Evolutionary conservation across 2,797 vertebrate genomes (phyloP).

Genomic region (Poecilia gillii): DNA sequence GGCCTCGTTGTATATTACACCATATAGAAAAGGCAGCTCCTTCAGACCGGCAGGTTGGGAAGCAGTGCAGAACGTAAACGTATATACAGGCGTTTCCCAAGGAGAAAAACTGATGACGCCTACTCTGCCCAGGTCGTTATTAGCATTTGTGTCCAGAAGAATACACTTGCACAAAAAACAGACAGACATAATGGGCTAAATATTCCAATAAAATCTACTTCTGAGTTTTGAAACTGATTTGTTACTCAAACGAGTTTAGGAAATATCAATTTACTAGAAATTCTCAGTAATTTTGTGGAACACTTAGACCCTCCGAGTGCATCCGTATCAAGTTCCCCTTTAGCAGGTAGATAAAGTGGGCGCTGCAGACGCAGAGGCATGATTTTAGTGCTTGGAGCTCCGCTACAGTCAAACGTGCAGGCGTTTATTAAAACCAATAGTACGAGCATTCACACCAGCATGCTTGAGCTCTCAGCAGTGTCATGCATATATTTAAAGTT

Average conservation of each 20-base stretch:
- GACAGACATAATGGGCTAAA: constrained; percentile 14
- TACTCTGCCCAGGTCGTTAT: constrained; percentile 55
- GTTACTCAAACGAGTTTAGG: constrained; percentile 8
- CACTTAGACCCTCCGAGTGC: constrained; percentile 29
- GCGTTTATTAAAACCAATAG: constrained; percentile 56
- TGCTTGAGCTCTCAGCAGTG: constrained; percentile 67
- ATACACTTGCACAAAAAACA: constrained; percentile 11
- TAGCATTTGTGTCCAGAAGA: constrained; percentile 52
- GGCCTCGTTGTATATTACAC: constrained; percentile 31
- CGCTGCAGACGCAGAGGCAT: constrained; percentile 21
- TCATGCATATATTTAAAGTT: constrained; percentile 60
- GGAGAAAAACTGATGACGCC: constrained; percentile 39
- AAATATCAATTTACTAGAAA: not conserved
- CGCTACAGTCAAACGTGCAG: constrained; percentile 52
- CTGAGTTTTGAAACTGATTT: not conserved
- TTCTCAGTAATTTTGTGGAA: constrained; percentile 19
- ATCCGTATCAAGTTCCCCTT: constrained; percentile 21
- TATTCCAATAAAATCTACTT: constrained; percentile 10
- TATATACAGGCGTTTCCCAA: constrained; percentile 48
- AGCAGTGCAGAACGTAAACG: constrained; percentile 48
- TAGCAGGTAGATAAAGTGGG: constrained; percentile 41
- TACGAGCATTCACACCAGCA: constrained; percentile 64
- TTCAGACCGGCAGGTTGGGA: constrained; percentile 37
- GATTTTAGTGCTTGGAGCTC: constrained; percentile 39
- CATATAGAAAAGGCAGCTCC: constrained; percentile 57